Conservation (phyloP, 2,113 vertebrate genomes). For the Polypterus senegalus region DNA sequence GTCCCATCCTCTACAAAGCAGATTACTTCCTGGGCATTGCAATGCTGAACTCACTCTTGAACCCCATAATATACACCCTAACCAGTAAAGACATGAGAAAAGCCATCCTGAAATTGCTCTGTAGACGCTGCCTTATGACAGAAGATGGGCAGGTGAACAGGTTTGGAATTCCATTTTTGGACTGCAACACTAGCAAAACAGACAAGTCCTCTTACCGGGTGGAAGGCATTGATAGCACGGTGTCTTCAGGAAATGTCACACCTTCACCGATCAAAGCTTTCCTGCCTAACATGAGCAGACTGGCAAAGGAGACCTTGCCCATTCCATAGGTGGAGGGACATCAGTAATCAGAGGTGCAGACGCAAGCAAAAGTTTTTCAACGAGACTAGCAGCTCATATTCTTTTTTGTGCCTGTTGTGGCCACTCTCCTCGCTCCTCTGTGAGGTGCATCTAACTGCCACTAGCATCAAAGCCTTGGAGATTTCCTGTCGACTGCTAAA, state of each 20-base stretch:
- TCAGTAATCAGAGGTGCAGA: no score
- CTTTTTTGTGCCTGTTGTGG: no score
- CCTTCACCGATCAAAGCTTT: conserved; percentile 46
- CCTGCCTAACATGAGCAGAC: conserved; percentile 29
- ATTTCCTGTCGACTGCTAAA: no score
- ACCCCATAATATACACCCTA: conserved; percentile 83
- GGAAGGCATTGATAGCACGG: conserved; percentile 52
- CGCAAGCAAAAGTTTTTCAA: no score
- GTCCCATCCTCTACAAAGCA: conserved; percentile 58
- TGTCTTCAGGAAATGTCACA: conserved; percentile 52
- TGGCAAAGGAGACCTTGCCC: no score
- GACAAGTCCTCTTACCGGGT: conserved; percentile 54
- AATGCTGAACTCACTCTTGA: conserved; percentile 76
- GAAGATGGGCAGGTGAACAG: conserved; percentile 38
- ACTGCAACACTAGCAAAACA: conserved; percentile 59
- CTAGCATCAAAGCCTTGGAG: no score
- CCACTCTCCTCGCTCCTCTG: background rate
- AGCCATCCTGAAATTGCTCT: conserved; percentile 63
- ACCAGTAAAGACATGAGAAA: conserved; percentile 74
- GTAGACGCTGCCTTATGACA: conserved; percentile 42
- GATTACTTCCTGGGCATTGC: conserved; percentile 79
- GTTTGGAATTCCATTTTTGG: conserved; percentile 53
- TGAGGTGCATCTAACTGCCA: no score
- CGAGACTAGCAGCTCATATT: no score
- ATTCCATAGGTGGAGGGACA: no score